Conservation (phyloP, 2,113 vertebrate species). For the Gadus chalcogrammus region DNA sequence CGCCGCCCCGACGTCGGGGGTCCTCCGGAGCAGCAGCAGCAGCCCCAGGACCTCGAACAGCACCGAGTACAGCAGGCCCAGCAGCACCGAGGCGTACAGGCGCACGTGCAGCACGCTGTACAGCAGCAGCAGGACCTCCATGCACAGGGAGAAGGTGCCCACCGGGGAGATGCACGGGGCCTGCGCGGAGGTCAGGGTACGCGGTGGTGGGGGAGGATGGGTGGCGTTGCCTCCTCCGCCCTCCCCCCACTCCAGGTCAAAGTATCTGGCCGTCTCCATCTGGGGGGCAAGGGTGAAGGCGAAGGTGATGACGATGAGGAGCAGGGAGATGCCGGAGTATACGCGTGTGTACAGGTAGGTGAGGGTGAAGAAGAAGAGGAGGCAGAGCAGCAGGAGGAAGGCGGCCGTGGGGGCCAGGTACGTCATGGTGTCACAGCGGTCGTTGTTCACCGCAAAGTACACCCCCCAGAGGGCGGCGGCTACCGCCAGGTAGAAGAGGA, state of each 20-base stretch:
- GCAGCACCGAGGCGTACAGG: conserved; percentile 86
- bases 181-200: not conserved
- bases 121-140: conserved; percentile 90
- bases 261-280: conserved; percentile 74
- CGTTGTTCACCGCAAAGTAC: conserved; percentile 81
- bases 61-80: conserved; percentile 88
- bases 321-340: conserved; percentile 84
- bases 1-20: conserved; percentile 10
- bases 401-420: conserved; percentile 80
- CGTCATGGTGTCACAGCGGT: conserved; percentile 70
- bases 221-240: conserved; percentile 61
- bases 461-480: conserved; percentile 86
- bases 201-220: not conserved
- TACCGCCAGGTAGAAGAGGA: conserved; percentile 87
- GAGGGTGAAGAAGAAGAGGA: conserved; percentile 89
- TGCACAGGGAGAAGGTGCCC: conserved; percentile 93
- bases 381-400: conserved; percentile 81
- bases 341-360: conserved; percentile 82
- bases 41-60: conserved; percentile 90
- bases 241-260: conserved; percentile 55
- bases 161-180: conserved; percentile 86
- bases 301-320: conserved; percentile 84
- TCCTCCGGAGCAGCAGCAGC: conserved; percentile 73
- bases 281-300: conserved; percentile 86
- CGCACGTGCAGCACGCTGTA: conserved; percentile 96